phyloP scores from a whole-genome alignment of 2,888 invertebrate species.

The Tryphoninae sp. region DNA sequence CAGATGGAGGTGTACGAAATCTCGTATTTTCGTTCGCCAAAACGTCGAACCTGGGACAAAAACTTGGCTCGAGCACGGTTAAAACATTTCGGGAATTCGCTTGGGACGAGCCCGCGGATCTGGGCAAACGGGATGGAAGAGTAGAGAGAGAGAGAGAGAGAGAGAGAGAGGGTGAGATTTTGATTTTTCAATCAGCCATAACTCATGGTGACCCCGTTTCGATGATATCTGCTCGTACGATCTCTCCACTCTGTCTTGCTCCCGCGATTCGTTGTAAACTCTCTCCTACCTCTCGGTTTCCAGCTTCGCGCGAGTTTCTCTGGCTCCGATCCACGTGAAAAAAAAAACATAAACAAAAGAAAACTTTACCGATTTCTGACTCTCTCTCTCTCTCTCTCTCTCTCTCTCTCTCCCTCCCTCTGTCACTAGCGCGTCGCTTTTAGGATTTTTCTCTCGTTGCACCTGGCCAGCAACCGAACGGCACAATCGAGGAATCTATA shows the following conservation, averaged over 20 bases:
- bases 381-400: background rate
- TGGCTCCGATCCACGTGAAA: conserved; percentile 50
- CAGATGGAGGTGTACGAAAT: background rate
- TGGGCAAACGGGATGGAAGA: background rate
- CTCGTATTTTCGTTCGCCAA: conserved; percentile 44
- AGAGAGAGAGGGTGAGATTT: conserved; percentile 42
- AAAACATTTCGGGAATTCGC: conserved; percentile 54
- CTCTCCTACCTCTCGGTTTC: conserved; percentile 7
- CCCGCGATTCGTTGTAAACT: background rate
- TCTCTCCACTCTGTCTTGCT: conserved; percentile 6
- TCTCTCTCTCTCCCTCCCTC: background rate
- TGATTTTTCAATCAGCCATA: conserved; percentile 65
- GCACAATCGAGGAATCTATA: background rate
- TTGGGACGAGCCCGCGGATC: background rate
- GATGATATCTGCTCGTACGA: conserved; percentile 37
- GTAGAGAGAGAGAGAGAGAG: background rate
- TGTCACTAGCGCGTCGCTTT: too few relatives aligned
- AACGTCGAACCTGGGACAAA: conserved; percentile 20
- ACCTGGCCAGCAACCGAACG: conserved; percentile 36
- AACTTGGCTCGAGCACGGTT: conserved; percentile 51
- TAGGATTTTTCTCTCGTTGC: conserved; percentile 17
- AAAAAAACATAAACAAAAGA: too few relatives aligned
- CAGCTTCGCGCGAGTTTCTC: background rate
- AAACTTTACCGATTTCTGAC: too few relatives aligned
- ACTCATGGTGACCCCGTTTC: conserved; percentile 59